phyloP scores from a whole-genome alignment of 2,113 vertebrate species.

The Abramis brama region DNA sequence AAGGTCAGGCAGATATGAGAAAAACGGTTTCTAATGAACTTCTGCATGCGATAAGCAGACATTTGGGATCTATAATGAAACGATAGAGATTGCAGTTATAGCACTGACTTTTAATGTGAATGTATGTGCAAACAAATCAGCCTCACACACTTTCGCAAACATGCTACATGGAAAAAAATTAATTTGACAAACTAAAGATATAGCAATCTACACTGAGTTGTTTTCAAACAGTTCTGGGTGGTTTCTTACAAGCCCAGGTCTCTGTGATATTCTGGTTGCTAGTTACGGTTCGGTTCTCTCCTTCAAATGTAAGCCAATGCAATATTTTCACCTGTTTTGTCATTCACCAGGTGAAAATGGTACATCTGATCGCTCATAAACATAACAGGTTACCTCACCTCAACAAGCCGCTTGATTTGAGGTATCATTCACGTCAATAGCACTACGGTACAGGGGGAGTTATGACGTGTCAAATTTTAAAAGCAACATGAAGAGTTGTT shows the following conservation, averaged over 20 bases:
- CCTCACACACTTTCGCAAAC: neutral
- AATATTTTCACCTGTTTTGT: neutral
- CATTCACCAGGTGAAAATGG: neutral
- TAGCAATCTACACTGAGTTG: neutral
- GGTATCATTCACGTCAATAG: neutral
- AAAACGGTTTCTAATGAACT: slow-evolving; percentile 42
- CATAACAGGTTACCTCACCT: neutral
- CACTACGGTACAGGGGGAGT: neutral
- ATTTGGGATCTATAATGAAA: slow-evolving; percentile 39
- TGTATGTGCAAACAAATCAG: neutral
- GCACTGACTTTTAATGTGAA: slow-evolving; percentile 19
- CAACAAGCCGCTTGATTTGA: neutral
- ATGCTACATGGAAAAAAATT: neutral
- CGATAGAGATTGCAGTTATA: slow-evolving; percentile 34
- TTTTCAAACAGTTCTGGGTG: neutral
- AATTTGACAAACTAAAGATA: neutral
- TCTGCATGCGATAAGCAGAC: slow-evolving; percentile 52
- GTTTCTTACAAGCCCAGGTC: neutral
- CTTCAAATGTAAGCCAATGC: neutral
- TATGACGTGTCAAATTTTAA: neutral
- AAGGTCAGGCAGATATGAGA: slow-evolving; percentile 61
- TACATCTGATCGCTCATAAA: neutral
- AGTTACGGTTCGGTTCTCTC: neutral
- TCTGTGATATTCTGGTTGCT: neutral
- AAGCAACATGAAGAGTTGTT: neutral